phyloP scores from a whole-genome alignment of 2,113 vertebrate genomes.

The Chascanopsetta lugubris region DNA sequence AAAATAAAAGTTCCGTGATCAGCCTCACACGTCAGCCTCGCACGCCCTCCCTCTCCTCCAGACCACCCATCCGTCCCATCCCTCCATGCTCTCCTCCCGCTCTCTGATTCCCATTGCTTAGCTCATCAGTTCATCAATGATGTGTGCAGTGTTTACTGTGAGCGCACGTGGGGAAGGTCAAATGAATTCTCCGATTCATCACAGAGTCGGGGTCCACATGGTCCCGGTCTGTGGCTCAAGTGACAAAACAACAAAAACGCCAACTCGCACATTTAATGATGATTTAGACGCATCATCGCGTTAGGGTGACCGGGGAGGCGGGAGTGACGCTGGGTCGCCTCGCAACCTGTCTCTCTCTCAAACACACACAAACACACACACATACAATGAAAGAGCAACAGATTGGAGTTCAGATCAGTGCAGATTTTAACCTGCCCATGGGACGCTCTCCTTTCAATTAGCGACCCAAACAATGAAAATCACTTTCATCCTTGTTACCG shows the following conservation, averaged over 20 bases:
- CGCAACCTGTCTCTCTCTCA: background rate
- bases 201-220: constrained; percentile 33
- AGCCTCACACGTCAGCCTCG: constrained; percentile 6
- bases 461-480: constrained; percentile 75
- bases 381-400: constrained; percentile 54
- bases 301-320: constrained; percentile 58
- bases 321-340: constrained; percentile 41
- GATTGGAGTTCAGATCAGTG: constrained; percentile 69
- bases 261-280: constrained; percentile 41
- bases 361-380: constrained; percentile 24
- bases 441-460: constrained; percentile 79
- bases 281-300: constrained; percentile 69
- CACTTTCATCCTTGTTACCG: constrained; percentile 67
- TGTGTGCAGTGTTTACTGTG: constrained; percentile 9
- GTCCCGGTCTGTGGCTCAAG: background rate
- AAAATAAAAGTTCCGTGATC: constrained; percentile 1
- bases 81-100: background rate
- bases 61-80: background rate
- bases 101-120: constrained; percentile 8
- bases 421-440: constrained; percentile 72
- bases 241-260: constrained; percentile 12
- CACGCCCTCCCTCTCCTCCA: background rate
- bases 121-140: constrained; percentile 22
- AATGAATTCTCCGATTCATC: constrained; percentile 30
- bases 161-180: constrained; percentile 9